Evolutionary conservation across 2,888 invertebrate genomes (phyloP).

Genomic region (Pachycephus smyrnensis): DNA sequence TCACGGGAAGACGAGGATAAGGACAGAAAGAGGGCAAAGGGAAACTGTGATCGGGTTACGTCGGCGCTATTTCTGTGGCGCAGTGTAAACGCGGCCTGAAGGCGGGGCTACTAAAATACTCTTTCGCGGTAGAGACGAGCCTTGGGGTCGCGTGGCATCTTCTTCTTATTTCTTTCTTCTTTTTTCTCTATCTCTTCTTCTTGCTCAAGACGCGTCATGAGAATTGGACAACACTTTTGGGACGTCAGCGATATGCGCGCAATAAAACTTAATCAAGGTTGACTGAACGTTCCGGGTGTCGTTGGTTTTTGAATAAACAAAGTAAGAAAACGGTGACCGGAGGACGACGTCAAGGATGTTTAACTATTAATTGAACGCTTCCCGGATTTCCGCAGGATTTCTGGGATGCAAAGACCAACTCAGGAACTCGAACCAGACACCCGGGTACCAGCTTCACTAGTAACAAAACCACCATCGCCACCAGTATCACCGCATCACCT

Average conservation of each 20-base stretch:
- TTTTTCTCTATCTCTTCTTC: not conserved
- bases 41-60: conserved; percentile 46
- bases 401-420: conserved; percentile 18
- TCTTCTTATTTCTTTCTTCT: not conserved
- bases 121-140: conserved; percentile 37
- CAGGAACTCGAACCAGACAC: conserved; percentile 17
- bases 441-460: not conserved
- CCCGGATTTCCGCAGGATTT: conserved; percentile 27
- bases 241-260: not conserved
- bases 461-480: not conserved
- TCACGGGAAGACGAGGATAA: not conserved
- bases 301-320: conserved; percentile 9
- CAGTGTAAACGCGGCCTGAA: conserved; percentile 40
- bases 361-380: conserved; percentile 50
- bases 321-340: conserved; percentile 5
- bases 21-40: not conserved
- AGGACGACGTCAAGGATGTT: conserved; percentile 29
- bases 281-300: not conserved
- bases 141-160: not conserved
- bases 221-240: not conserved
- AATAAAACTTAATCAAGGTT: conserved; percentile 15
- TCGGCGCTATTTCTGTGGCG: conserved; percentile 51
- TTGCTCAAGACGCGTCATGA: not conserved
- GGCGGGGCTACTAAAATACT: conserved; percentile 48
- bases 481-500: conserved; percentile 5